Percentiles rank a stretch among this genome's conserved stretches.
Conservation (phyloP, 2,888 invertebrate species). For the Ferrisia virgata region DNA sequence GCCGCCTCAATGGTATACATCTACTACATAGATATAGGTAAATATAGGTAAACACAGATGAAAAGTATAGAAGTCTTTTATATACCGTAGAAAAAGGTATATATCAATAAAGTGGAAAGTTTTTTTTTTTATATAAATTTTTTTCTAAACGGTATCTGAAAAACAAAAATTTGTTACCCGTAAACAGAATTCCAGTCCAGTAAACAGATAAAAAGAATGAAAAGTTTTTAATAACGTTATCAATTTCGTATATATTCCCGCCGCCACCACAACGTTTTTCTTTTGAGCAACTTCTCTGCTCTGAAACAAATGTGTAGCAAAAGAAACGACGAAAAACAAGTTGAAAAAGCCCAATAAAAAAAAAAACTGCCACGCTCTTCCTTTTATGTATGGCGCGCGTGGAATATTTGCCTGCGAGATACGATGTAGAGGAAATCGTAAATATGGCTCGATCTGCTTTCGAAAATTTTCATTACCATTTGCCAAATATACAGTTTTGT, state of each 20-base stretch:
- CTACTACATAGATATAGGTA: not conserved
- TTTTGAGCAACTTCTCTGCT: constrained; percentile 17
- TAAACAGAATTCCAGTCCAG: constrained; percentile 42
- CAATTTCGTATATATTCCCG: constrained; percentile 40
- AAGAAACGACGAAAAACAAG: not conserved
- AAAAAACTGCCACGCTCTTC: too few relatives aligned
- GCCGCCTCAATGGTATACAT: not conserved
- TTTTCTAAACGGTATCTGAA: constrained; percentile 25
- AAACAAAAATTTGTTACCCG: constrained; percentile 29
- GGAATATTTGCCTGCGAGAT: constrained; percentile 10
- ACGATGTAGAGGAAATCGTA: not conserved
- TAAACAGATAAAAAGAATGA: constrained; percentile 40
- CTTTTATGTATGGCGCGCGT: not conserved
- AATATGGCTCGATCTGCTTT: constrained; percentile 23
- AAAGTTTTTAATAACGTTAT: constrained; percentile 43
- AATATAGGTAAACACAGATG: constrained; percentile 19
- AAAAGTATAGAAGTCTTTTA: not conserved
- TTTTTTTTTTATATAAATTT: not conserved
- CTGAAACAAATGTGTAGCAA: not conserved
- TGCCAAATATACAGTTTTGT: not conserved
- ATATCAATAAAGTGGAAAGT: constrained; percentile 32
- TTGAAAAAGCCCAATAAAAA: constrained; percentile 20
- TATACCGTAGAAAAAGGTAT: constrained; percentile 34
- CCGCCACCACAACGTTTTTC: constrained; percentile 31
- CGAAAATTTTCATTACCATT: constrained; percentile 12